Evolutionary conservation across 2,113 vertebrate species (phyloP), one percentile per base, ranked within the genome.

Genomic region (Fregata magnificens): DNA sequence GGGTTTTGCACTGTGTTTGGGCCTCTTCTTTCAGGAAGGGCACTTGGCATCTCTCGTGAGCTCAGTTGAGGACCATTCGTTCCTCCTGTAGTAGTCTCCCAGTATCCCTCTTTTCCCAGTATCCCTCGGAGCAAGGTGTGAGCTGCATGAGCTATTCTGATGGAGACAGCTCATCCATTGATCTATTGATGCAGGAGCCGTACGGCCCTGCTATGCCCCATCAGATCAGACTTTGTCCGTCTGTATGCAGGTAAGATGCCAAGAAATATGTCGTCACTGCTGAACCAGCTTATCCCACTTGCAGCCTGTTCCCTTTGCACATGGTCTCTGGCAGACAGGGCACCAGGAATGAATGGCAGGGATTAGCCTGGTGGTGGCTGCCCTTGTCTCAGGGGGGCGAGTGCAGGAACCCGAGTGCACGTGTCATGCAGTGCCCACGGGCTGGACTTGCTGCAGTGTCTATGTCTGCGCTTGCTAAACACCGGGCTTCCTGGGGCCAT

Each of bases 351-450:
- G 2, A 72, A 26, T 19, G 55, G 8, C 53, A 81, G 34, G 44
- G 25, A n/a, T 72, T 53, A 72, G 73, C 28, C n/a, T n/a, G 42
- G 36, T 11, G 6, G 36, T 70, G 71, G 10, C 44, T 85, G 36
- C 3, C 26, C 38, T 89, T 9, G 36, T 76, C n/a, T 70, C 9
- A 7, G 11, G 6, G 11, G 22, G 7, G 2, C 1, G 8, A 26
- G 7, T 18, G 47, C 4, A 1, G 34, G 61, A 53, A 15, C 34
- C 21, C 0, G 2, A 38, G 58, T 20, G 16, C 19, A 12, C 3
- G 4, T 42, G 62, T n/a, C 29, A 13, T n/a, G 22, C 26, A 20
- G 25, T 28, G 24, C 16, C 44, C 19, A 5, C 0, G 1, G 42
- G 19, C 31, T 18, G 40, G 17, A 17, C 19, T 73, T 0, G 3